Evolutionary conservation across 92 coral and sea anemone genomes (phyloP).

Genomic region (Zoanthus sansibaricus): DNA sequence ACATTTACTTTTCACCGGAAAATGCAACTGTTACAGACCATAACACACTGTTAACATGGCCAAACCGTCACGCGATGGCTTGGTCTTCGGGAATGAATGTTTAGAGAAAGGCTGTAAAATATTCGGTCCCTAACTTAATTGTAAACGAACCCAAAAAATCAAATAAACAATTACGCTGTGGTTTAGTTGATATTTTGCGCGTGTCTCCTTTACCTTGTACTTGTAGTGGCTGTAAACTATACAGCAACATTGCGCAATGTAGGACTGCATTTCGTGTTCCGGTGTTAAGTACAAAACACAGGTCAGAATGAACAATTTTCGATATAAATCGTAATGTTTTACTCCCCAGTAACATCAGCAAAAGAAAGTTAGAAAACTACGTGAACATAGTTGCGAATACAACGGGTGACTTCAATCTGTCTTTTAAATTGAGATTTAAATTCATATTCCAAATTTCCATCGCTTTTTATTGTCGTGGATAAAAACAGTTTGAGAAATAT

Average conservation of each 20-base stretch:
- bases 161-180: not conserved
- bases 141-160: not conserved
- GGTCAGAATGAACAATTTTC: not conserved
- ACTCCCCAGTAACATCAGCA: not conserved
- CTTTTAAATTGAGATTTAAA: not conserved
- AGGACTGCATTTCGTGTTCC: not conserved
- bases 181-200: not conserved
- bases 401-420: not conserved
- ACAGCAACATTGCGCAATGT: conserved; percentile 4
- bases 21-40: not conserved
- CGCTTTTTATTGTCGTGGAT: not conserved
- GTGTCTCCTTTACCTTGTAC: not conserved
- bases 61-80: not conserved
- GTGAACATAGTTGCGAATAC: not conserved
- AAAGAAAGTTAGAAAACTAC: not conserved
- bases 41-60: not conserved
- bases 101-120: not conserved
- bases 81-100: not conserved
- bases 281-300: not conserved
- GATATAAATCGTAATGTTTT: not conserved
- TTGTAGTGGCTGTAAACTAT: not conserved
- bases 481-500: not conserved
- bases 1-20: not conserved
- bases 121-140: not conserved
- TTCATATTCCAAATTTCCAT: not conserved